Base-by-base conservation (phyloP, 2,113 vertebrate species). In the Salvelinus sp. region DNA sequence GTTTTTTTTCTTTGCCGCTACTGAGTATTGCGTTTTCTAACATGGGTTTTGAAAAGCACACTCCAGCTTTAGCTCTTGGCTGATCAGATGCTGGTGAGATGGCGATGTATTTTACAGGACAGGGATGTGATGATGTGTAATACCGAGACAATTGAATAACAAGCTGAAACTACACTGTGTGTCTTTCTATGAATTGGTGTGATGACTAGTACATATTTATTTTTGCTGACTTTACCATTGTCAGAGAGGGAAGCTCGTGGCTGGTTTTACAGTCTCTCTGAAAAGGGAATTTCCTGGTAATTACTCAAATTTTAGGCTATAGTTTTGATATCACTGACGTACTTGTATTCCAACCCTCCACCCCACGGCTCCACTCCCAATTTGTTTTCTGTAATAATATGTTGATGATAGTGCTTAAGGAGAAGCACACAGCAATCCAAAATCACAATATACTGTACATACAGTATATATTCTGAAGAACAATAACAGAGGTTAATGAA, bases 401-500 rank as follows among this genome's bases (percentile, higher is more conserved):
- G 54, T 6, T 6, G 54, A 57, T 57, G 18, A 16, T 75, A 77
- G 71, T 72, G 75, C 80, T 80, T 73, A 50, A 85, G 75, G 73
- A 54, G 58, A 75, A 73, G 72, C 69, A 73, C 72, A 73, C 54
- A 57, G 3, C 3, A 14, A 1, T 20, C 3, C 18, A 57, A 14
- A 57, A 14, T 18, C 54, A 57, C 4, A 57, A 83, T 88, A n/a
- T n/a, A n/a, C n/a, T n/a, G n/a, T n/a, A n/a, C n/a, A n/a, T n/a
- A n/a, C n/a, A n/a, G n/a, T n/a, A n/a, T n/a, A 83, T 88, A 44
- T 44, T 2, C 38, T 44, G 9, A 84, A 33, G 30, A 20, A 7
- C 18, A 63, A 82, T 87, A 65, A 90, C 89, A 44, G 38, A 44
- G 90, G 90, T 2, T 44, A 44, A 44, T 44, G 38, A 44, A 44